Conservation (phyloP, 2,888 invertebrate genomes). For the Torymus tubicola region DNA sequence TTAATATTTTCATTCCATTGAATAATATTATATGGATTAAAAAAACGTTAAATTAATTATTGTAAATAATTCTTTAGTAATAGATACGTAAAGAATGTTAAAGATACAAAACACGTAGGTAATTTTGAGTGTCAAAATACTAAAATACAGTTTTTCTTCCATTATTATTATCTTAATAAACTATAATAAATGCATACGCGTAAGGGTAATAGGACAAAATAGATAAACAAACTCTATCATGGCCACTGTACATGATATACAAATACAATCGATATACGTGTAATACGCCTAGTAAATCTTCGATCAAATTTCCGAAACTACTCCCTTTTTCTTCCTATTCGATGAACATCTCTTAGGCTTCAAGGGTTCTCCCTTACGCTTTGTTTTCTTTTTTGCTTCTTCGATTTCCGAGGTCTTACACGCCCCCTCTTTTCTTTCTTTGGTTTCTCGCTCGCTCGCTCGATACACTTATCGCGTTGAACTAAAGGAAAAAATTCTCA, state of each 20-base stretch:
- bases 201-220: conserved; percentile 52
- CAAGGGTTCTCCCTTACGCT: conserved; percentile 28
- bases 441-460: conserved; percentile 58
- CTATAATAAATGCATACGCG: conserved; percentile 49
- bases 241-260: conserved; percentile 70
- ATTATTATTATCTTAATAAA: conserved; percentile 36
- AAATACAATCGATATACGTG: conserved; percentile 63
- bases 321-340: conserved; percentile 57
- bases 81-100: conserved; percentile 10
- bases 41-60: conserved; percentile 20
- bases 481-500: conserved; percentile 52
- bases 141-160: neutral
- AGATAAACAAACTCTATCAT: conserved; percentile 60
- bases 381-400: conserved; percentile 46
- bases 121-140: conserved; percentile 29
- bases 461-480: conserved; percentile 47
- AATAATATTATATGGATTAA: conserved; percentile 17
- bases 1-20: conserved; percentile 3
- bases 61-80: conserved; percentile 20
- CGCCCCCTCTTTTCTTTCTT: conserved; percentile 57
- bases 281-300: conserved; percentile 52
- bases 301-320: conserved; percentile 39
- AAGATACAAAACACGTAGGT: conserved; percentile 13
- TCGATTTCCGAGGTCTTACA: conserved; percentile 58
- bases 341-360: conserved; percentile 58